phyloP scores from a whole-genome alignment of 1,140 invertebrate species.

The Aphaenogaster rudis region DNA sequence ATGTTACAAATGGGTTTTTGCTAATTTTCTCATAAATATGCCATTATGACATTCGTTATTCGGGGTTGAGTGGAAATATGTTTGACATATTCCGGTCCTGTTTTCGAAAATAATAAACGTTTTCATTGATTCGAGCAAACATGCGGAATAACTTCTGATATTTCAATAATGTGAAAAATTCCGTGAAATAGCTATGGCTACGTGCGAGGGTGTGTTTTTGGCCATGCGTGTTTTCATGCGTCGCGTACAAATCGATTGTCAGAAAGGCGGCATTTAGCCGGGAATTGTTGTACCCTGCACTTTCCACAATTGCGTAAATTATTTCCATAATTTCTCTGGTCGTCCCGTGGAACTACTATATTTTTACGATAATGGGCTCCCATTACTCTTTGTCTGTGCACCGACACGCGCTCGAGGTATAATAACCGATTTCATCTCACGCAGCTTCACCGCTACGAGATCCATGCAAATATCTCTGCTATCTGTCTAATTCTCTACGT shows the following conservation, averaged over 20 bases:
- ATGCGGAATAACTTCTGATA: slow-evolving; percentile 54
- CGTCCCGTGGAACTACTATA: slow-evolving; percentile 53
- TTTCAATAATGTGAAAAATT: slow-evolving; percentile 64
- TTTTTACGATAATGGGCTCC: slow-evolving; percentile 68
- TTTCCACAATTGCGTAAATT: slow-evolving; percentile 68
- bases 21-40: slow-evolving; percentile 55
- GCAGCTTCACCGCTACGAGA: slow-evolving; percentile 25
- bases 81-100: slow-evolving; percentile 48
- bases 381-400: slow-evolving; percentile 67
- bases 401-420: slow-evolving; percentile 44
- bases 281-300: slow-evolving; percentile 42
- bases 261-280: slow-evolving; percentile 40
- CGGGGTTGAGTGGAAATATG: slow-evolving; percentile 27
- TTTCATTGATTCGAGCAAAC: slow-evolving; percentile 57
- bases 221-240: slow-evolving; percentile 36
- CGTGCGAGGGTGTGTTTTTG: slow-evolving; percentile 17
- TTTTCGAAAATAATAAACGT: slow-evolving; percentile 60
- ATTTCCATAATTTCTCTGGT: slow-evolving; percentile 69
- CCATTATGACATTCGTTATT: slow-evolving; percentile 47
- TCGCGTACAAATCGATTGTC: slow-evolving; percentile 60
- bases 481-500: neutral
- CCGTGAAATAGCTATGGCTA: slow-evolving; percentile 52
- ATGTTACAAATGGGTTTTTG: slow-evolving; percentile 49
- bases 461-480: slow-evolving; percentile 22
- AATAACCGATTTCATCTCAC: slow-evolving; percentile 62